phyloP scores from a whole-genome alignment of 1,140 invertebrate species.

The Bilobella aurantiaca region DNA sequence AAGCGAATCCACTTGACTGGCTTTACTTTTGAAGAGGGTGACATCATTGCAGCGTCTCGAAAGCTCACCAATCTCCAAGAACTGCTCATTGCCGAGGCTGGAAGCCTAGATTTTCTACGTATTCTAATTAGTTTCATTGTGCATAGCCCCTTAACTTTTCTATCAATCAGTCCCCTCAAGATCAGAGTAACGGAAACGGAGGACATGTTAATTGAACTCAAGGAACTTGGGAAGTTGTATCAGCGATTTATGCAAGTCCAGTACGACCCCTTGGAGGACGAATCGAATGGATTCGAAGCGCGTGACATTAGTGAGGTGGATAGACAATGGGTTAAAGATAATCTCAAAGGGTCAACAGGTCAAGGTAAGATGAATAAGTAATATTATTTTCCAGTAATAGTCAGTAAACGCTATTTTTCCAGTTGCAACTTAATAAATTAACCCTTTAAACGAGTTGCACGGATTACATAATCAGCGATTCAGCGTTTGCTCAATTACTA shows the following conservation, averaged over 20 bases:
- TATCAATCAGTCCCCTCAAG: conserved; percentile 19
- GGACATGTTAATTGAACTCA: conserved; percentile 17
- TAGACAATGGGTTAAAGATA: conserved; percentile 20
- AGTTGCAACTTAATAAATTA: no score
- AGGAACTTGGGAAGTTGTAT: conserved; percentile 14
- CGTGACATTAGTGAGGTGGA: conserved; percentile 4
- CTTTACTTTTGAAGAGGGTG: conserved; percentile 18
- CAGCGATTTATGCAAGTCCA: conserved; percentile 21
- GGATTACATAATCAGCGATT: no score
- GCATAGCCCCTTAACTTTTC: no score
- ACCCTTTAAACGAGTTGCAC: no score
- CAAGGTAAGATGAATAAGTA: neutral
- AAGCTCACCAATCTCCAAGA: conserved; percentile 16
- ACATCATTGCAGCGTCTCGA: conserved; percentile 13
- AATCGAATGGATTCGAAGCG: conserved; percentile 29
- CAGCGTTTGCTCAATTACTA: no score
- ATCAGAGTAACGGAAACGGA: conserved; percentile 13
- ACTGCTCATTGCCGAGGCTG: conserved; percentile 21
- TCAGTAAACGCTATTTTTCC: no score
- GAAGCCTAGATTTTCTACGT: conserved; percentile 13
- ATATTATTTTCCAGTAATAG: neutral
- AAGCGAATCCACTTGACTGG: conserved; percentile 22
- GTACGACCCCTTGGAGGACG: conserved; percentile 27
- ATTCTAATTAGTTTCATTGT: conserved; percentile 20
- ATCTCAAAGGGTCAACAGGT: neutral